Evolutionary conservation across 2,113 vertebrate species (phyloP), one percentile per base, ranked within the genome.

Genomic region (Fregetta grallaria): DNA sequence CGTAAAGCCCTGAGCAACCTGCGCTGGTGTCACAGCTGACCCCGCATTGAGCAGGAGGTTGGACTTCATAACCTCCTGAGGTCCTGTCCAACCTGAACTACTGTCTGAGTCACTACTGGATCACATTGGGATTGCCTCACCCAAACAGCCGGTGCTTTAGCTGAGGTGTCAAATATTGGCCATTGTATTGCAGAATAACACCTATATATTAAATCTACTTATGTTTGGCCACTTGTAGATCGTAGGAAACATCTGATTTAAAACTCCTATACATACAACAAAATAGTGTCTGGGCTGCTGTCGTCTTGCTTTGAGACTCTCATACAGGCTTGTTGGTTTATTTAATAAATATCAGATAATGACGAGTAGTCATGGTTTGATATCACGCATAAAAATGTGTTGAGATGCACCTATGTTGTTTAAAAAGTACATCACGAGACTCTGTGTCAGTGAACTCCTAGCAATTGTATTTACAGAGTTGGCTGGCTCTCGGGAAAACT

Each of bases 281-380:
- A 25, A 87, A 0, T 4, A 22, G 21, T 1, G 12, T 26, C 81
- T 30, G 47, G 36, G 27, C 59, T 86, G 59, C 50, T 86, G 32
- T 15, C 4, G 0, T 25, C 40, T 59, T 34, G 50, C 80, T 66
- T 55, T 20, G 42, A 47, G 25, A 21, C 15, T 62, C 49, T 58
- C 0, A 0, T 3, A 13, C 6, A 53, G 38, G 6, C 13, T 53
- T n/a, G 10, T 25, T 36, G 42, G 40, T 90, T 83, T 36, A 34
- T 62, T 62, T 71, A 26, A 15, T 61, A 45, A 55, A 29, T 25
- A 63, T 7, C 34, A 25, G 56, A 16, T 29, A 23, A 17, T 36
- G 19, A 25, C 25, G 44, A 22, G 7, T 44, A 73, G 30, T 10
- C 29, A 59, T 3, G 0, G 30, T 40, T 89, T 88, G 13, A 1